Evolutionary conservation across 2,888 invertebrate genomes (phyloP), one percentile per base, ranked within the genome.

Genomic region (Troides helena): DNA sequence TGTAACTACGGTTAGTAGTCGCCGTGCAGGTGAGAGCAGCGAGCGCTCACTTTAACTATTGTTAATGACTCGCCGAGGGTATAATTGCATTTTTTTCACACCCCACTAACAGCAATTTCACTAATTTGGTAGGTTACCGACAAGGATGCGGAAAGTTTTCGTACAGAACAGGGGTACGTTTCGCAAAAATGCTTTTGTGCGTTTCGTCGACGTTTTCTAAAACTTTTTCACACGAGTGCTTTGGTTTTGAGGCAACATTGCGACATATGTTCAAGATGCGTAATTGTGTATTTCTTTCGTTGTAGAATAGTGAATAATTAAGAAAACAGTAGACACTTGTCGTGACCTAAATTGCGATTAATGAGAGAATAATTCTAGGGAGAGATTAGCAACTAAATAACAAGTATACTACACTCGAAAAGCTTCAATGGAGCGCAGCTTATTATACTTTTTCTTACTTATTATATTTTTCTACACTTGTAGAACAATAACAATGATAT

Each of bases 41-140:
- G 74, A 75, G 78, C 73, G 76, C 71, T 72, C 76, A 76, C 77
- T 77, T 76, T 87, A 88, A 90, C 89, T 89, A 88, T 89, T 85
- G 89, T 90, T 91, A 91, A 92, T 88, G 91, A 88, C 89, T 80
- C 83, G 78, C 79, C 85, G 82, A 90, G 91, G 85, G 88, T 80
- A 82, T 90, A 90, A 92, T 92, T 90, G 87, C 86, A 85, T 78
- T 81, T 80, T 82, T 90, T 90, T 89, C 84, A 82, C 85, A 84
- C 85, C 85, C 79, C 81, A 82, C 83, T 85, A 86, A 86, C 82
- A 84, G 86, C 85, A 84, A 86, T 89, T 89, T 80, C 85, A 87
- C 88, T 88, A 88, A 89, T 91, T 89, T 85, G 79, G 81, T 82
- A 84, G 83, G 84, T 85, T 85, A 78, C 80, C 78, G 75, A 75